Conservation (phyloP, 2,797 vertebrate genomes). For the Lacerta bilineata region DNA sequence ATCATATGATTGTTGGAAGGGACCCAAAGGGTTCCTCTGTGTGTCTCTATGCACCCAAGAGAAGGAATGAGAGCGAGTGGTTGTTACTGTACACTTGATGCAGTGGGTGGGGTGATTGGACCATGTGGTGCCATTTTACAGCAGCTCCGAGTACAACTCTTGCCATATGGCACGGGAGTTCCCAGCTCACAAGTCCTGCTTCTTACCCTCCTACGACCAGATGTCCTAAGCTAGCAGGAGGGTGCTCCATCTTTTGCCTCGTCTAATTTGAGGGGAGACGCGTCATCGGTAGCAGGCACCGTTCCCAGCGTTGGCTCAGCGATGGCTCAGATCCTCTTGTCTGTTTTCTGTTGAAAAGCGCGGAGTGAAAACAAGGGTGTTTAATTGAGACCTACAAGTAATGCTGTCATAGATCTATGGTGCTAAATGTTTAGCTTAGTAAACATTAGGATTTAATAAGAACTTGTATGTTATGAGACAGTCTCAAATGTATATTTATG, state of each 20-base stretch:
- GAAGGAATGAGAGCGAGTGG: accelerated
- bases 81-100: neutral
- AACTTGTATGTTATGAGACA: no score
- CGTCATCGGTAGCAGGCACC: neutral
- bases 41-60: neutral
- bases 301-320: neutral
- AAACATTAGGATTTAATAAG: no score
- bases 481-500: no score
- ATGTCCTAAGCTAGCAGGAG: neutral
- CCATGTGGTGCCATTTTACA: neutral
- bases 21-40: no score
- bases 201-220: constrained; percentile 10
- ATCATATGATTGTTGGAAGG: no score
- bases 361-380: neutral
- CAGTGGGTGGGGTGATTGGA: neutral
- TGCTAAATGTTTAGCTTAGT: no score
- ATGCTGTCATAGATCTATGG: neutral
- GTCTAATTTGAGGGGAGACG: constrained; percentile 5
- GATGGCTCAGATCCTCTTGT: neutral
- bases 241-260: neutral
- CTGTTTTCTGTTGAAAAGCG: neutral
- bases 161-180: constrained; percentile 31
- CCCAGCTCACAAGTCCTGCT: neutral
- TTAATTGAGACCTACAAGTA: neutral
- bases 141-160: neutral